Conservation (phyloP, 2,797 vertebrate species). For the Siniperca undulata region DNA sequence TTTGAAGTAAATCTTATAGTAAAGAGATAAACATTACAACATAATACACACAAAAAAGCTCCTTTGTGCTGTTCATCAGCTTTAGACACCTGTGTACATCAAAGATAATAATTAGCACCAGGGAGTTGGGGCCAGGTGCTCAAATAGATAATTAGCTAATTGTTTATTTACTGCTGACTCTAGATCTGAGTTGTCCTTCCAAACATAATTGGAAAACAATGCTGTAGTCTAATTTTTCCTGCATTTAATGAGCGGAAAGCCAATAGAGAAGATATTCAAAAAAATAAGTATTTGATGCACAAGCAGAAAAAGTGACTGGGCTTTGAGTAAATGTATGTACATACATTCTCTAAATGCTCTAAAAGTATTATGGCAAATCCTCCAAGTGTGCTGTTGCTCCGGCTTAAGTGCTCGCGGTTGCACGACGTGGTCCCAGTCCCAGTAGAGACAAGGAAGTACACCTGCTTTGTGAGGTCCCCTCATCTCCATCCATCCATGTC, state of each 20-base stretch:
- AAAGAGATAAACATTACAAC: background rate
- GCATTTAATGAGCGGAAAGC: constrained; percentile 7
- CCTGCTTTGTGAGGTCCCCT: constrained; percentile 28
- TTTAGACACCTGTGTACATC: constrained; percentile 14
- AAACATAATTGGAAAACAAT: constrained; percentile 8
- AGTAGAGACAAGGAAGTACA: constrained; percentile 34
- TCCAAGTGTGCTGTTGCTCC: constrained; percentile 2
- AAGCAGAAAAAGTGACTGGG: background rate
- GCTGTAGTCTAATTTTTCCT: background rate
- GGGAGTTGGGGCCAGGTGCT: background rate
- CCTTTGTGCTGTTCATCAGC: constrained; percentile 4
- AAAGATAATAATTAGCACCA: constrained; percentile 8
- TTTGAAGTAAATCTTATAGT: background rate
- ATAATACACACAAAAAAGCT: background rate
- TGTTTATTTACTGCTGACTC: constrained; percentile 45
- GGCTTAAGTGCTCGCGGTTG: background rate
- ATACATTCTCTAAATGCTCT: background rate
- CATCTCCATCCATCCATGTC: constrained; percentile 23
- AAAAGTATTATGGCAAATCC: constrained; percentile 22
- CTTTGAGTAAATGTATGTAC: background rate
- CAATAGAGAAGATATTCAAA: background rate
- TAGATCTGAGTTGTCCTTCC: background rate
- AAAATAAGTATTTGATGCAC: background rate
- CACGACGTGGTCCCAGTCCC: background rate
- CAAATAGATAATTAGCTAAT: constrained; percentile 43